Conservation (phyloP, 2,888 invertebrate genomes). For the Andrena hattorfiana region DNA sequence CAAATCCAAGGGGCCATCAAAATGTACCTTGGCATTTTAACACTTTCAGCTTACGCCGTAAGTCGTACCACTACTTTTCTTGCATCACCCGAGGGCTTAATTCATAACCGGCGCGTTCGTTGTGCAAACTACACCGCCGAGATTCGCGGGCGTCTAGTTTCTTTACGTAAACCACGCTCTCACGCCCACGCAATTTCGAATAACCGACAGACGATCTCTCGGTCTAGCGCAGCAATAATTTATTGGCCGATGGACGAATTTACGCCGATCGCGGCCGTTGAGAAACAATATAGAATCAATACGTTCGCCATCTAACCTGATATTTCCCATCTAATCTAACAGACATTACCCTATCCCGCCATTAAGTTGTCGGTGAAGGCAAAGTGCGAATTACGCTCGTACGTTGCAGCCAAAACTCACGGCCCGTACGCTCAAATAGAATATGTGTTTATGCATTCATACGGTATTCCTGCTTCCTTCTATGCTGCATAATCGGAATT, state of each 20-base stretch:
- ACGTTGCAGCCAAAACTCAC: not conserved
- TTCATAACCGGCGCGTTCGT: conserved; percentile 33
- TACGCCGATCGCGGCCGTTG: not conserved
- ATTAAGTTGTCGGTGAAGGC: not conserved
- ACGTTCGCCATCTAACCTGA: too few relatives aligned
- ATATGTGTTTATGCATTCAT: not conserved
- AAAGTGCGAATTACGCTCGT: not conserved
- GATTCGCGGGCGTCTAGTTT: conserved; percentile 18
- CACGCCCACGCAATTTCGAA: conserved; percentile 18
- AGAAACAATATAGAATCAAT: too few relatives aligned
- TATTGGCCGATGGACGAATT: not conserved
- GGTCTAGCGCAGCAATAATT: not conserved
- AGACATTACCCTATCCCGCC: not conserved
- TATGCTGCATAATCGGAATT: not conserved
- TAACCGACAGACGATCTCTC: conserved; percentile 9
- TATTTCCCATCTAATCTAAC: too few relatives aligned
- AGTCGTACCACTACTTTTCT: conserved; percentile 33
- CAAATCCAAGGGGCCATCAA: conserved; percentile 26
- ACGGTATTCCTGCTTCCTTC: conserved; percentile 1
- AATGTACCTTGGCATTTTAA: conserved; percentile 37
- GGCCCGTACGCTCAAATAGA: not conserved
- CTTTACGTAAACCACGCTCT: conserved; percentile 30
- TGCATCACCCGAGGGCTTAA: conserved; percentile 44
- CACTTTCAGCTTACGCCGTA: conserved; percentile 32
- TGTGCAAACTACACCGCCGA: conserved; percentile 39